Conservation (phyloP, 2,888 invertebrate species). For the Macrosoma leucophasiata region DNA sequence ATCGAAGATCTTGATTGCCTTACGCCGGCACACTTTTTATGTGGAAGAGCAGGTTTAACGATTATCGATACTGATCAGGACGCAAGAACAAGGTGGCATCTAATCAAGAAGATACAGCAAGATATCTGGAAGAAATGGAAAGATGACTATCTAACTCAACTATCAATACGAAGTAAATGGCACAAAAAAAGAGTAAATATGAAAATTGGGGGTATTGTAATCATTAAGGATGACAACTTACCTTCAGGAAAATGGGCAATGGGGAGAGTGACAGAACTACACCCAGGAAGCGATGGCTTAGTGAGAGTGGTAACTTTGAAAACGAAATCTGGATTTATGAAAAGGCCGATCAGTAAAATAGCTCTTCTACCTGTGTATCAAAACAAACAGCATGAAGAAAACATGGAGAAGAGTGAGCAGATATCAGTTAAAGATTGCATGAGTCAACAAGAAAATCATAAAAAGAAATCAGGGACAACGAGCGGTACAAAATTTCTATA, state of each 20-base stretch:
- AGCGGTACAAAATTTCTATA: conserved; percentile 1
- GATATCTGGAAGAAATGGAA: conserved; percentile 18
- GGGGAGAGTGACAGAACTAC: conserved; percentile 13
- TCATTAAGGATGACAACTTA: conserved; percentile 19
- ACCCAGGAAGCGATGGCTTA: conserved; percentile 15
- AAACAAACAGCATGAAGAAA: conserved; percentile 6
- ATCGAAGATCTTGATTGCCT: too few species aligned
- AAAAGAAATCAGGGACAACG: too few species aligned
- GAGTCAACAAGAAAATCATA: too few species aligned
- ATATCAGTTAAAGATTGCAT: too few species aligned
- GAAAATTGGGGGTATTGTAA: conserved; percentile 14
- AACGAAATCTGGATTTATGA: conserved; percentile 12
- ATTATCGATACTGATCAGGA: conserved; percentile 16
- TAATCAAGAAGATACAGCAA: conserved; percentile 9
- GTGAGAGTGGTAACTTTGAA: conserved; percentile 18
- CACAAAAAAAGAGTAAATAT: conserved; percentile 5
- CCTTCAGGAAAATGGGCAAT: conserved; percentile 21
- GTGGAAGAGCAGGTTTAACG: conserved; percentile 12
- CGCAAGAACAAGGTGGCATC: conserved; percentile 18
- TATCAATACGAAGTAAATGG: conserved; percentile 16
- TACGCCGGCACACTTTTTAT: too few species aligned
- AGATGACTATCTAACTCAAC: conserved; percentile 11
- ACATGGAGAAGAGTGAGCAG: background rate
- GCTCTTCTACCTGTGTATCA: conserved; percentile 10
- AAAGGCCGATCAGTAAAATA: conserved; percentile 15